Evolutionary conservation across 1,140 invertebrate genomes (phyloP), one percentile per base, ranked within the genome.

Genomic region (Medauroidea extradentata): DNA sequence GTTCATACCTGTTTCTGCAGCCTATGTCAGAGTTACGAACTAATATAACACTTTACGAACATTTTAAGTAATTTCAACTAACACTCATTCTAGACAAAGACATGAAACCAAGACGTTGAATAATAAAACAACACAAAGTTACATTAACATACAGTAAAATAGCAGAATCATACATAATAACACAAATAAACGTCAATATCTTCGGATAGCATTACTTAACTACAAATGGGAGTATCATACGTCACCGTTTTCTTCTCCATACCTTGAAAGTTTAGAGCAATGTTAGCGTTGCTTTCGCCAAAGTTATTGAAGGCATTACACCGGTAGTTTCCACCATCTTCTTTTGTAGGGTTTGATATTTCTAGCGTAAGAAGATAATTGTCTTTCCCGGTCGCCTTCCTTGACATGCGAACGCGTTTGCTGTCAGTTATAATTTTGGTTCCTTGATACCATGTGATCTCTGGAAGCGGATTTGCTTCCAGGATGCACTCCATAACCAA

Each of bases 281-380:
- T 99, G 82, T 99, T 99, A 65, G 97, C 97, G 84, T 99, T 99
- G 78, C 94, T 97, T 83, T 99, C 96, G 75, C 97, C 97, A 75
- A 90, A 90, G 75, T 90, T 87, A 85, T 99, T 99, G 80, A 95
- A 92, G 60, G 96, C 97, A 78, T 98, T 99, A 83, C 96, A 99
- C 71, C 96, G 87, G 80, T 99, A 99, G 76, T 95, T 94, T 60
- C 97, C 97, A 65, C 95, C 96, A 76, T 99, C 97, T 70, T 91
- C 88, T 70, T 88, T 88, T 53, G 90, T 93, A 24, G 97, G 96
- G 78, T 95, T 94, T 71, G 85, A 86, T 69, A 97, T 95, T 81
- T 94, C 91, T 71, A 98, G 83, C 25, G 88, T 91, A 39, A 97
- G 84, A 64, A 93, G 81, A 75, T 93, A 98, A 39, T 85, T 88